These are phyloP conservation scores for Drosophila setifemur DNA, from an alignment of 1,140 invertebrate genomes.

Conservation along the genomic window DNA sequence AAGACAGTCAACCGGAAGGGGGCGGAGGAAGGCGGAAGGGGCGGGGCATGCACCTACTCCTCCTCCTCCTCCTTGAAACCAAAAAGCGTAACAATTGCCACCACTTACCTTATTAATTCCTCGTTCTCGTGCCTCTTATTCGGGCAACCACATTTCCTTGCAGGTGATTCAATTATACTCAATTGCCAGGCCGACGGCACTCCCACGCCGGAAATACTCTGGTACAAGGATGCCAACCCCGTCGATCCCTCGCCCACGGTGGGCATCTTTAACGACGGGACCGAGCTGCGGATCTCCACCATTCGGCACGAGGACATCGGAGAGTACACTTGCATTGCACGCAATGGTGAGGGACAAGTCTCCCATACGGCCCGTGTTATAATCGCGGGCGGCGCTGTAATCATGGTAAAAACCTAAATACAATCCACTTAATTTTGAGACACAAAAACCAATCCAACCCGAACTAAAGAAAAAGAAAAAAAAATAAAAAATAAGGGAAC, in stretches of 20 bases:
- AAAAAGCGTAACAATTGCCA: conserved; percentile 65
- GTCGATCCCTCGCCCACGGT: conserved; percentile 93
- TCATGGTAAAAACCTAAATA: conserved; percentile 84
- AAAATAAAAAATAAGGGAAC: background rate
- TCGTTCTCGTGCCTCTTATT: conserved; percentile 21
- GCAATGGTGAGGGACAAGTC: conserved; percentile 96
- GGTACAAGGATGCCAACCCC: conserved; percentile 94
- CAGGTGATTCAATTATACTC: conserved; percentile 95
- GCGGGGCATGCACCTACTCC: background rate
- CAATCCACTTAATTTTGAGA: conserved; percentile 62
- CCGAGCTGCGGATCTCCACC: conserved; percentile 94
- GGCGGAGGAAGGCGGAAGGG: background rate
- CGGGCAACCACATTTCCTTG: conserved; percentile 35
- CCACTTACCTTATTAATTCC: conserved; percentile 70
- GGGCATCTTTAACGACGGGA: conserved; percentile 94
- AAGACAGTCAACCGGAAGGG: conserved; percentile 21
- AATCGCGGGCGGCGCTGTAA: conserved; percentile 94
- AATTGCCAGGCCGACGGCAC: conserved; percentile 97
- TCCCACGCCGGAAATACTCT: conserved; percentile 94
- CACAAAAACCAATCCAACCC: conserved; percentile 5
- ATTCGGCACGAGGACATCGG: conserved; percentile 96
- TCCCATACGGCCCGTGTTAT: conserved; percentile 96
- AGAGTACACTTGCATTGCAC: conserved; percentile 96
- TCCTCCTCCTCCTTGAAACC: conserved; percentile 7
- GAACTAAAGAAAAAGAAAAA: background rate